Percentiles rank a stretch among this genome's conserved stretches.
Conservation (phyloP, 2,888 invertebrate species). For the Octonoba sinensis region DNA sequence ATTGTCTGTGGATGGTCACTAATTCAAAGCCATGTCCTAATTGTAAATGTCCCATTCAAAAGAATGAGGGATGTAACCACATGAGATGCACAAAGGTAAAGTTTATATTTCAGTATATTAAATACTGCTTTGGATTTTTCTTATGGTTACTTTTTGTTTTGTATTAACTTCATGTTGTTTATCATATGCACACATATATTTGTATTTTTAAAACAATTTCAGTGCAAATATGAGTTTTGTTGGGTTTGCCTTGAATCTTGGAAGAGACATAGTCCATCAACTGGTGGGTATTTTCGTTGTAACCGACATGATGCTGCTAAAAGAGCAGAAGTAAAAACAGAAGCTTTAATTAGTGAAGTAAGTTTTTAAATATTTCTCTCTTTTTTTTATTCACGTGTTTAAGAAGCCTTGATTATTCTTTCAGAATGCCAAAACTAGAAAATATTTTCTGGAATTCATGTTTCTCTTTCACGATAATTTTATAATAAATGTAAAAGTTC, state of each 20-base stretch:
- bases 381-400: not conserved
- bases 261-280: slow-evolving; percentile 80
- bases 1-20: slow-evolving; percentile 79
- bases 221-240: slow-evolving; percentile 81
- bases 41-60: slow-evolving; percentile 80
- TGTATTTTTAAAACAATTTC: slow-evolving; percentile 67
- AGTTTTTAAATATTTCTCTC: slow-evolving; percentile 38
- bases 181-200: too few relatives aligned
- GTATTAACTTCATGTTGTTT: not conserved
- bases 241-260: slow-evolving; percentile 81
- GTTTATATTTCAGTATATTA: not conserved
- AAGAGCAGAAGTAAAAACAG: slow-evolving; percentile 73
- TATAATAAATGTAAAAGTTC: too few relatives aligned
- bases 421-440: too few relatives aligned
- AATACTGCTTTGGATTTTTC: not conserved
- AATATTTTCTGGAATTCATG: too few relatives aligned
- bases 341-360: slow-evolving; percentile 75
- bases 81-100: slow-evolving; percentile 80
- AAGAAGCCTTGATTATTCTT: too few relatives aligned
- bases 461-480: too few relatives aligned
- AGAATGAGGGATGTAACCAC: slow-evolving; percentile 81
- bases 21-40: slow-evolving; percentile 81
- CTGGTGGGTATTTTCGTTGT: slow-evolving; percentile 80
- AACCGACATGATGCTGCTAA: slow-evolving; percentile 78
- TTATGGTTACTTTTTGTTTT: not conserved